phyloP scores from a whole-genome alignment of 2,113 vertebrate species.

The Charina bottae region DNA sequence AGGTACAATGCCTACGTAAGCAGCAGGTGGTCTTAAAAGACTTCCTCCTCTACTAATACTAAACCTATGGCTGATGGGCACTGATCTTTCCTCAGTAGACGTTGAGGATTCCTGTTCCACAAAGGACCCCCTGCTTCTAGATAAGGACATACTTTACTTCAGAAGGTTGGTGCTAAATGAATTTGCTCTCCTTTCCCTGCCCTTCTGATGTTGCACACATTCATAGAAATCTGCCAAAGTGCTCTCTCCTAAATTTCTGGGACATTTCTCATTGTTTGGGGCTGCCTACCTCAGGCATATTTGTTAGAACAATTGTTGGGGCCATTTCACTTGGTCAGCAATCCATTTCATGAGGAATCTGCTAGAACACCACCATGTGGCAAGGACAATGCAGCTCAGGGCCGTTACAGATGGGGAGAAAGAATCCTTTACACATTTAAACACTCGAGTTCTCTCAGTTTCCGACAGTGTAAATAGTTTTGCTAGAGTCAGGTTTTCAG shows the following conservation, averaged over 20 bases:
- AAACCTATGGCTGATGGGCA: conserved; percentile 68
- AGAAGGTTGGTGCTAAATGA: conserved; percentile 42
- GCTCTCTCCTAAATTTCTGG: conserved; percentile 79
- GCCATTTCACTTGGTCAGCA: conserved; percentile 74
- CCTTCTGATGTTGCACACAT: conserved; percentile 21
- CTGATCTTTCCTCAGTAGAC: conserved; percentile 65
- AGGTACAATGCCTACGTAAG: conserved; percentile 80
- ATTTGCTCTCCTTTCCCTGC: conserved; percentile 48
- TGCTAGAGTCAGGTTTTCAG: not conserved
- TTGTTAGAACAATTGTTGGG: conserved; percentile 59
- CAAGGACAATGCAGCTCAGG: conserved; percentile 68
- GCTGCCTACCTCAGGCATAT: conserved; percentile 50
- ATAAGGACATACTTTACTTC: conserved; percentile 81
- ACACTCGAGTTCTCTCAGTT: conserved; percentile 42
- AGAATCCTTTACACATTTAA: conserved; percentile 61
- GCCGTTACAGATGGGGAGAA: not conserved
- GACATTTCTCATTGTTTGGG: conserved; percentile 76
- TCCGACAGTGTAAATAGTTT: not conserved
- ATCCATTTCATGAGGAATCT: conserved; percentile 75
- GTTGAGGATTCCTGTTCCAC: conserved; percentile 76
- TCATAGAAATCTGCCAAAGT: conserved; percentile 67
- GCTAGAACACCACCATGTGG: conserved; percentile 70
- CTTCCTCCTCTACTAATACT: conserved; percentile 47
- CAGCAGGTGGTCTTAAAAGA: conserved; percentile 70
- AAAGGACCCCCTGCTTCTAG: conserved; percentile 84